Percentiles rank a stretch among this genome's conserved stretches.
These are phyloP conservation scores for Naso thynnoides DNA, from an alignment of 2,797 vertebrate genomes.

Conservation along the genomic window DNA sequence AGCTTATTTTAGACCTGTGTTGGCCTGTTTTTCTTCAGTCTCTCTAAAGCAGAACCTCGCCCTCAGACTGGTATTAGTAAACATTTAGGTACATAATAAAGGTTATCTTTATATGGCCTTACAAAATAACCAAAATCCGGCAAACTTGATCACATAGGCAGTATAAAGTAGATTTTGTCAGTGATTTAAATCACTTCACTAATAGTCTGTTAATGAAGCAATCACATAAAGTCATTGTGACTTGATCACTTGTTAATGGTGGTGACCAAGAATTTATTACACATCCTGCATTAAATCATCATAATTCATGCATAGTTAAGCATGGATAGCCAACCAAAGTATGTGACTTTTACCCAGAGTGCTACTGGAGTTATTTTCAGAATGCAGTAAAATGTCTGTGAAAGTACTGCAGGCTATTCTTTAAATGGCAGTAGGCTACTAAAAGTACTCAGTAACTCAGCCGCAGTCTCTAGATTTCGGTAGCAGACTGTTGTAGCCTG, in stretches of 20 bases:
- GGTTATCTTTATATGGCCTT: too few species aligned
- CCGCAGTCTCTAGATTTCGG: too few species aligned
- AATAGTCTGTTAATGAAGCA: not conserved
- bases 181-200: not conserved
- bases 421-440: too few species aligned
- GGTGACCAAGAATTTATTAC: not conserved
- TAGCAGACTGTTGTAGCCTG: not conserved
- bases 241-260: not conserved
- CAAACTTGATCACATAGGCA: not conserved
- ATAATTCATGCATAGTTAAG: not conserved
- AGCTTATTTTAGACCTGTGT: not conserved
- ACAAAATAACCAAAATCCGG: too few species aligned
- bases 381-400: too few species aligned
- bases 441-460: too few species aligned
- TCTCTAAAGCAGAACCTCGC: too few species aligned
- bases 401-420: too few species aligned
- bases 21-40: not conserved
- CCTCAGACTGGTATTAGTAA: not conserved
- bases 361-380: too few species aligned
- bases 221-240: not conserved
- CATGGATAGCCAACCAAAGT: not conserved
- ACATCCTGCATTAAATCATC: not conserved
- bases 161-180: too few species aligned
- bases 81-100: not conserved
- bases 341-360: not conserved